Percentiles rank a stretch among this genome's conserved stretches.
Evolutionary conservation across 2,888 invertebrate species (phyloP).

Genomic region (Leptinotarsa haldemani): DNA sequence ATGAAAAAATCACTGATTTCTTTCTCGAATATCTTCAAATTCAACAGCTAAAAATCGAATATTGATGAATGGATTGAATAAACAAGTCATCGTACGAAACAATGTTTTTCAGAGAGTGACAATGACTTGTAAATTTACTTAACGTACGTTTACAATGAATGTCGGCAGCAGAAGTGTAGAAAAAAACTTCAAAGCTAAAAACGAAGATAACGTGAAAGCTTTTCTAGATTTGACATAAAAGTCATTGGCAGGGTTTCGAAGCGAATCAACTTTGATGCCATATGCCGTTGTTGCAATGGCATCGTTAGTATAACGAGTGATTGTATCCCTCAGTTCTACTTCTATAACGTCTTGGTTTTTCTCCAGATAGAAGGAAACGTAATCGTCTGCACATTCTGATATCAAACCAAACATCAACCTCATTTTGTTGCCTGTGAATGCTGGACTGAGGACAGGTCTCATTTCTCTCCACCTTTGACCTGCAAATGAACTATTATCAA

Average conservation of each 20-base stretch:
- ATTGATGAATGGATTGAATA: too few species aligned
- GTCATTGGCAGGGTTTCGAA: constrained; percentile 67
- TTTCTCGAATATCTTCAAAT: constrained; percentile 45
- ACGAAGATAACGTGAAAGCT: background rate
- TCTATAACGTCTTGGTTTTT: constrained; percentile 47
- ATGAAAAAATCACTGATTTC: constrained; percentile 49
- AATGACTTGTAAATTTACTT: background rate
- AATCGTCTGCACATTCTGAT: constrained; percentile 26
- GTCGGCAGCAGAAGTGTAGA: background rate
- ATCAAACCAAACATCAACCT: constrained; percentile 48
- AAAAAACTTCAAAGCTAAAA: background rate
- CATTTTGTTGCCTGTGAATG: constrained; percentile 61
- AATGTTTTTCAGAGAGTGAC: background rate
- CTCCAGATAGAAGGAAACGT: constrained; percentile 18
- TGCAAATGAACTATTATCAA: background rate
- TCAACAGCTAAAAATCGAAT: constrained; percentile 43
- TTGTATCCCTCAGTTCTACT: constrained; percentile 66
- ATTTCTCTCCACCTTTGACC: constrained; percentile 50
- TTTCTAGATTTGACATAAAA: constrained; percentile 64
- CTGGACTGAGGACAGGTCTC: constrained; percentile 64
- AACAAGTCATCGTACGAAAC: background rate
- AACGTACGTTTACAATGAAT: constrained; percentile 1
- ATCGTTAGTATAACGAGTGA: constrained; percentile 70
- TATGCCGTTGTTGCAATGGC: constrained; percentile 71
- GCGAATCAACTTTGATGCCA: constrained; percentile 69